Conservation (phyloP, 2,888 invertebrate genomes). For the Melanchra persicariae region DNA sequence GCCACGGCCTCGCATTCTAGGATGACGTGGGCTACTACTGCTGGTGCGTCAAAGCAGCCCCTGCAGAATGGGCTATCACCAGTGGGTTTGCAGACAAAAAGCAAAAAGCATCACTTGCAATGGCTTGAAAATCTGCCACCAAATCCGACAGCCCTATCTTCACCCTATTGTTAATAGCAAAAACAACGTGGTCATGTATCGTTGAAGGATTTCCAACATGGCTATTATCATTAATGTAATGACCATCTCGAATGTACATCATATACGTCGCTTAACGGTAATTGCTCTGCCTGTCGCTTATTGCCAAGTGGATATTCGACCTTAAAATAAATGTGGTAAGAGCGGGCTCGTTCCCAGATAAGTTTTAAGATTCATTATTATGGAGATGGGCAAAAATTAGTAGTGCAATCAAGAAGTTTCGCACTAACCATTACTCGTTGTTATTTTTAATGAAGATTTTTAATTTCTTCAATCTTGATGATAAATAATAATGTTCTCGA, state of each 20-base stretch:
- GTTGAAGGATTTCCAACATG: constrained; percentile 47
- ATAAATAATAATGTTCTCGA: not conserved
- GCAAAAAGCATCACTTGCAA: too few species aligned
- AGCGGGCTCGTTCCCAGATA: not conserved
- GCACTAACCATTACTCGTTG: constrained; percentile 28
- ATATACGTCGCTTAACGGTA: constrained; percentile 57
- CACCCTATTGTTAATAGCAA: constrained; percentile 17
- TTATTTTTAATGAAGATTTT: constrained; percentile 42
- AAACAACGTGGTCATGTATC: constrained; percentile 44
- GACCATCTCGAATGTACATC: constrained; percentile 60
- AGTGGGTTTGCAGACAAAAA: not conserved
- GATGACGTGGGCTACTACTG: too few species aligned
- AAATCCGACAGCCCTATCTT: not conserved
- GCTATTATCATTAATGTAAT: constrained; percentile 59
- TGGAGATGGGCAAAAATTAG: constrained; percentile 57
- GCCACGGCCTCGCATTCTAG: too few species aligned
- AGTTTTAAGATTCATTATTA: constrained; percentile 49
- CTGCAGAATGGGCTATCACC: too few species aligned
- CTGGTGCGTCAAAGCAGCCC: too few species aligned
- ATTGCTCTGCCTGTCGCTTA: constrained; percentile 41
- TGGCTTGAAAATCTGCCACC: not conserved
- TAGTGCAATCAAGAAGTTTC: constrained; percentile 59
- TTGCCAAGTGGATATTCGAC: constrained; percentile 44
- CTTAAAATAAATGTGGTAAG: constrained; percentile 4
- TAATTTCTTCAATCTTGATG: constrained; percentile 6